A percentile compares a stretch with the other conserved stretches of the same genome.
Conservation (phyloP, 2,113 vertebrate species). For the Pelecanoides urinatrix region DNA sequence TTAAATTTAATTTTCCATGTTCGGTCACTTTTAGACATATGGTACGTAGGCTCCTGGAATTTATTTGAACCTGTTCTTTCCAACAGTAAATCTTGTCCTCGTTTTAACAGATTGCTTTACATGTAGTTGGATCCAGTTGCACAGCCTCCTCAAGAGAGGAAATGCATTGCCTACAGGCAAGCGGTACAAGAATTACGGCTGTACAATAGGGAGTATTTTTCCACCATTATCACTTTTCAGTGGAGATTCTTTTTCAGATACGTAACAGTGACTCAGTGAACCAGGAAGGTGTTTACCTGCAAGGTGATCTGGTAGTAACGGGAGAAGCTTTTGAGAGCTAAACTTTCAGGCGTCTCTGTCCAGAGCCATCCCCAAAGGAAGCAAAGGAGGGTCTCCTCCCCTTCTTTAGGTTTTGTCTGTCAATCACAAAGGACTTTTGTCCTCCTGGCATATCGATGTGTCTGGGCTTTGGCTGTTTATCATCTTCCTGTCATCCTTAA, state of each 20-base stretch:
- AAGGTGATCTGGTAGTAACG: constrained; percentile 71
- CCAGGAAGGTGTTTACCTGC: constrained; percentile 73
- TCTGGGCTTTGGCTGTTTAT: constrained; percentile 62
- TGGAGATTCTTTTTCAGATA: constrained; percentile 62
- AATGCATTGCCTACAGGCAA: not conserved
- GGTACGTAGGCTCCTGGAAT: constrained; percentile 10
- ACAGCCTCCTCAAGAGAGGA: constrained; percentile 16
- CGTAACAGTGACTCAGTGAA: constrained; percentile 61
- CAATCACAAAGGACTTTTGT: constrained; percentile 74
- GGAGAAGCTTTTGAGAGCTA: constrained; percentile 80
- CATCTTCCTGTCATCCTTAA: constrained; percentile 73
- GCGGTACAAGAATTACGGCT: constrained; percentile 40
- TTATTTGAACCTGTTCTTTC: not conserved
- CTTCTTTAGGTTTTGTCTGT: constrained; percentile 56
- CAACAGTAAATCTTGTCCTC: constrained; percentile 16
- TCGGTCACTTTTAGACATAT: not conserved
- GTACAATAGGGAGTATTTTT: constrained; percentile 57
- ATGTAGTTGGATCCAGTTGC: constrained; percentile 34
- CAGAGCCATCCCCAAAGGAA: constrained; percentile 56
- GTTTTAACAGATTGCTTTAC: constrained; percentile 8
- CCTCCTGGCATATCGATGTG: constrained; percentile 27
- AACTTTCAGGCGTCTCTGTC: constrained; percentile 68
- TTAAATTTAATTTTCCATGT: not conserved
- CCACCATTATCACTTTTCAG: constrained; percentile 66
- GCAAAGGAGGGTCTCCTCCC: constrained; percentile 49